Base-by-base conservation (phyloP, 1,140 invertebrate genomes). In the Cotesia typhae region DNA sequence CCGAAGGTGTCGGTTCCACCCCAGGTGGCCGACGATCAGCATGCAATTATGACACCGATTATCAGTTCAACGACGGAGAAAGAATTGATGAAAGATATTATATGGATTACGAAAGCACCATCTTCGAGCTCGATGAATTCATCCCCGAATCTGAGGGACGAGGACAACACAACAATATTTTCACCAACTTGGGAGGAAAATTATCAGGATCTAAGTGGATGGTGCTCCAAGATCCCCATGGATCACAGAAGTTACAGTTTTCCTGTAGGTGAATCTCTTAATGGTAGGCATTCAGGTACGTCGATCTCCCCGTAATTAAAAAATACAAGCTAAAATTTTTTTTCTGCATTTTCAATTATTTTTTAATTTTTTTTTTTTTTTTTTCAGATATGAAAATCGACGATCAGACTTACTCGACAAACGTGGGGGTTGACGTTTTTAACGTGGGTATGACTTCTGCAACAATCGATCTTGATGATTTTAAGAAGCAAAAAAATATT, bases 191-290 rank as follows among this genome's bases (percentile, higher is more conserved):
- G 85, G 86, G 82, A 82, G 76, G 84, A 87, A 66, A 81, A 87
- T 75, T 87, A 83, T 81, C 86, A 87, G 77, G 86, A 87, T 77
- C 72, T 87, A 47, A 82, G 83, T 65, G 68, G 75, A 37, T 87
- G 81, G 81, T 87, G 85, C 73, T 80, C 83, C 76, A 78, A 80
- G 64, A 70, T 74, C 64, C 81, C 80, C 71, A 78, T 79, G 75
- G 76, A 59, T 73, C 82, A 76, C 41, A 47, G 41, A 6, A 47
- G 41, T 81, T 84, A 79, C 83, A 78, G 77, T 82, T 86, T 84
- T 86, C 83, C 71, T 81, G 78, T 76, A 85, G 85, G 83, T 86
- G 85, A 86, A 86, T 82, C 74, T n/a, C 59, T 75, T 71, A 76
- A 73, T 72, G 74, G 76, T 75, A 81, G 80, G 77, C 59, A 81